Evolutionary conservation across 37 sponge, comb jelly and placozoan genomes (phyloP), one percentile per base, ranked within the genome.

Genomic region (Crambe crambe): DNA sequence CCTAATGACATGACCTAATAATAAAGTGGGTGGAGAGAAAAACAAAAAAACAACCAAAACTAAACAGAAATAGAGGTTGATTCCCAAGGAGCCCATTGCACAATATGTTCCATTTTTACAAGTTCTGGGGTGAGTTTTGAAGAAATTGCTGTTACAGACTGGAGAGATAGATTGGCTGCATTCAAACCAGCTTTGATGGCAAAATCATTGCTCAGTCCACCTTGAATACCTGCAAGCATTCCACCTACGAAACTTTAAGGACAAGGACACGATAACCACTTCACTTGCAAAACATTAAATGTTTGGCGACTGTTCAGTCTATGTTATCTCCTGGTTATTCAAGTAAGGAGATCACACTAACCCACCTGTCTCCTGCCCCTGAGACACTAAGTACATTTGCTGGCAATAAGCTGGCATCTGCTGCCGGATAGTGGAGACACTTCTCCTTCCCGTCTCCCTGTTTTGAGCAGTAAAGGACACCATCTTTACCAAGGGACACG

Each of bases 311-410:
- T 20, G 56, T 20, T 10, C 18, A 54, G 17, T 20, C 56, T 20
- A 20, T 54, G 18, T n/a, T n/a, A n/a, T n/a, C n/a, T n/a, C n/a
- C n/a, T n/a, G n/a, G n/a, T n/a, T n/a, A n/a, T n/a, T n/a, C n/a
- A n/a, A n/a, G n/a, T n/a, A n/a, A n/a, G n/a, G n/a, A n/a, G n/a
- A n/a, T n/a, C n/a, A n/a, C n/a, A n/a, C n/a, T n/a, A n/a, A 73
- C 87, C 31, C 37, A 86, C 92, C 92, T 87, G 74, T 95, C 96
- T 43, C 96, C 96, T 23, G 94, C 90, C 22, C 96, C 96, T n/a
- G 93, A 72, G 23, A 86, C 96, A 89, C 81, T 95, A 56, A 80
- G 63, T 2, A 95, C 88, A 76, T 21, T 66, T 17, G 79, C 75
- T 36, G 91, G 91, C 25, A 86, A 74, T 37, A 81, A 40, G 35